A percentile compares a stretch with the other conserved stretches of the same genome.
Conservation (phyloP, 2,113 vertebrate species). For the Neogobius melanostomus region DNA sequence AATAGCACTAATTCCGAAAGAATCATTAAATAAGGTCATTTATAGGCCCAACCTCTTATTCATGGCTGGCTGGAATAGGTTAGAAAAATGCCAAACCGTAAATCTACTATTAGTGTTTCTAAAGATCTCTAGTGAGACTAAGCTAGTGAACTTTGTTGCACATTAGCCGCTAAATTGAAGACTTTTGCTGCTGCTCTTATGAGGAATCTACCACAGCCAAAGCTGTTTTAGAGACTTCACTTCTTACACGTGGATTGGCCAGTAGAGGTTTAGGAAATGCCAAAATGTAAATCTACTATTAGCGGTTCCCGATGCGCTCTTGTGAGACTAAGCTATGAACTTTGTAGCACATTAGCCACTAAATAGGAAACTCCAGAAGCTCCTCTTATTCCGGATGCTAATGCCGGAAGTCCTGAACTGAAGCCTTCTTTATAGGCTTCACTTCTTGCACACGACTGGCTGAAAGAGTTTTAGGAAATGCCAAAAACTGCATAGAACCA, state of each 20-base stretch:
- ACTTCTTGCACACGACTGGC: too few species aligned
- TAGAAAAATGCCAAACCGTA: neutral
- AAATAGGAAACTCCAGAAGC: neutral
- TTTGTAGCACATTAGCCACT: neutral
- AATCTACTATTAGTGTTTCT: constrained; percentile 14
- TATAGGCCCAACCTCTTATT: neutral
- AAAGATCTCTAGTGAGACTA: neutral
- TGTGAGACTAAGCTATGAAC: constrained; percentile 57
- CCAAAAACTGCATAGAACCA: neutral
- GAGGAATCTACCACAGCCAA: neutral
- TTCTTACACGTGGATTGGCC: neutral
- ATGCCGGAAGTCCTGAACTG: too few species aligned
- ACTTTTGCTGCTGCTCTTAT: neutral
- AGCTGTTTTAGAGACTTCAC: neutral
- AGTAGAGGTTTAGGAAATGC: neutral
- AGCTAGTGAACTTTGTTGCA: neutral
- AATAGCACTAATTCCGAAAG: constrained; percentile 9
- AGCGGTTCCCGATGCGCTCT: constrained; percentile 28
- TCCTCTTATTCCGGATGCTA: too few species aligned
- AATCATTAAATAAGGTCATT: neutral
- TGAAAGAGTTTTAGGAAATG: neutral
- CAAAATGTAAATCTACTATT: neutral
- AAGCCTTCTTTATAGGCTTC: too few species aligned
- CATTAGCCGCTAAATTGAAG: neutral
- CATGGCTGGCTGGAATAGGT: constrained; percentile 9